Evolutionary conservation across 2,888 invertebrate species (phyloP), one percentile per base, ranked within the genome.

Genomic region (Agrotis puta): DNA sequence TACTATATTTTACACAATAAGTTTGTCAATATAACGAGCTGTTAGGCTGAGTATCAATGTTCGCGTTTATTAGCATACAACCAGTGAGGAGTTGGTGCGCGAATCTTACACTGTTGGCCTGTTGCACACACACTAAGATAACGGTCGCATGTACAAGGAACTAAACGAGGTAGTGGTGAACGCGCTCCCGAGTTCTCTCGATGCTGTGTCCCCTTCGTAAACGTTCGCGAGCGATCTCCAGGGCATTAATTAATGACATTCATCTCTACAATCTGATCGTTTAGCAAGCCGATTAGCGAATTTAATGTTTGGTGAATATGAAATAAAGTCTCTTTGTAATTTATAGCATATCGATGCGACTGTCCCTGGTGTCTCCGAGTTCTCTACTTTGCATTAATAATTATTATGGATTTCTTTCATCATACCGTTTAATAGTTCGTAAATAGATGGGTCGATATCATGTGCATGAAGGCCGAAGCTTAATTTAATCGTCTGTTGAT

Each of bases 1-100:
- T 48, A 63, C 27, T 43, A 74, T 33, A 67, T 57, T 75, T 54
- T 63, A 72, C 47, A 58, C 65, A 73, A 62, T 72, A 54, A 51
- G 54, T 50, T 54, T 63, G 57, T 45, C 16, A 51, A 33, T 65
- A 24, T 48, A 74, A 50, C 24, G 14, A 24, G 20, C 18, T 20
- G 14, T 61, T 61, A 39, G 22, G n/a, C 27, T 58, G 43, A 18
- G 27, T 27, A 22, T 22, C 2, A 24, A 67, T 39, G 14, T 39
- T 22, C 6, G 16, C n/a, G n/a, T 20, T 70, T 51, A 14, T 69
- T 50, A 22, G 65, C 47, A 51, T 59, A 70, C 27, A 70, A 70
- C 14, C 14, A 51, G 45, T 43, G n/a, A 27, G 50, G 13, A 51
- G 22, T 61, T 45, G n/a, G 14, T 61, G 22, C 33, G n/a, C 70